Evolutionary conservation across 2,797 vertebrate species (phyloP).

Genomic region (Ara ararauna): DNA sequence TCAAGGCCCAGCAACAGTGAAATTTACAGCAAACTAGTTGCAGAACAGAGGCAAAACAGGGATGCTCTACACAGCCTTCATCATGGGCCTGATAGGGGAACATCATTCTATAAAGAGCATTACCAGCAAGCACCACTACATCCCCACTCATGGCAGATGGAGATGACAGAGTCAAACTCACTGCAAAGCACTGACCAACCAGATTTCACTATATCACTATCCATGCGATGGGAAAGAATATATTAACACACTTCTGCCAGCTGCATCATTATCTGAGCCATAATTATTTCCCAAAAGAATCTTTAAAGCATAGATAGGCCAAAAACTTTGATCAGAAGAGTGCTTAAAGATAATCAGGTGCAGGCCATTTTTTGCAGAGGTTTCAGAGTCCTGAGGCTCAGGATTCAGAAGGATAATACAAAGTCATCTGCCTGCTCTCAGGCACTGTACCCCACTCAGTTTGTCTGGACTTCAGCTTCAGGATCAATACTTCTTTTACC

Average conservation of each 20-base stretch:
- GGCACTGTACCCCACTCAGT: neutral
- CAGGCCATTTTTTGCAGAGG: neutral
- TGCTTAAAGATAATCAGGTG: neutral
- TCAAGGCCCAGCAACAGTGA: neutral
- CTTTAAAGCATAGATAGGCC: neutral
- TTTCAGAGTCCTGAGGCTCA: neutral
- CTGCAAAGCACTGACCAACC: neutral
- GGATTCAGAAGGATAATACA: neutral
- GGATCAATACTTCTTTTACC: neutral
- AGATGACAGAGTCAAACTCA: neutral
- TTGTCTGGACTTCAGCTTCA: neutral
- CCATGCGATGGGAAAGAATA: neutral
- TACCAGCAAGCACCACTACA: neutral
- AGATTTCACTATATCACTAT: neutral
- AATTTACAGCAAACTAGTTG: neutral
- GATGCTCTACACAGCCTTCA: neutral
- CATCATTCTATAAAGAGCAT: neutral
- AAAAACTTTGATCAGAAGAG: neutral
- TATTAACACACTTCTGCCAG: neutral
- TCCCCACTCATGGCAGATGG: fast-evolving
- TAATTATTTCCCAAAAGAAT: neutral
- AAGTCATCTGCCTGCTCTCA: neutral
- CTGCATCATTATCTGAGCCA: neutral
- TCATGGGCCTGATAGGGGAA: neutral
- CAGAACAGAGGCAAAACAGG: neutral